Percentiles rank a stretch among this genome's conserved stretches.
These are phyloP conservation scores for Amphimedon queenslandica DNA, from an alignment of 37 sponge, comb jelly and placozoan species.

Conservation along the genomic window DNA sequence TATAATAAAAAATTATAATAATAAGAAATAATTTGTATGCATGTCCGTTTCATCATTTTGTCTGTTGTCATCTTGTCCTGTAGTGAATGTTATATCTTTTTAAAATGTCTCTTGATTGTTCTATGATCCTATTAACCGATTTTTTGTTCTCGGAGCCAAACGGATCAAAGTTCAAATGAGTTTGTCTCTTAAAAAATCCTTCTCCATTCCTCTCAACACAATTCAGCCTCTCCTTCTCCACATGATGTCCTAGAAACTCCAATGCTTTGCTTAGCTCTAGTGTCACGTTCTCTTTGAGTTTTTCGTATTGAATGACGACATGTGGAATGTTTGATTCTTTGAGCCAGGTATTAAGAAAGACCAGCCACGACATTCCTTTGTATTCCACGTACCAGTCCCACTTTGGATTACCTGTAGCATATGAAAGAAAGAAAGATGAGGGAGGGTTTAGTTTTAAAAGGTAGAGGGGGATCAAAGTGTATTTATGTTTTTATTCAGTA, in stretches of 20 bases:
- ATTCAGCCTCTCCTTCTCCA: conserved; percentile 17
- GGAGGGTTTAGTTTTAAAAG: neutral
- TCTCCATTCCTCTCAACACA: conserved; percentile 40
- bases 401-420: conserved; percentile 34
- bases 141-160: conserved; percentile 39
- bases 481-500: conserved; percentile 11
- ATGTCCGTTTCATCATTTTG: too few species aligned
- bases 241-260: conserved; percentile 35
- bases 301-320: conserved; percentile 67
- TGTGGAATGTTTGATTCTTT: conserved; percentile 28
- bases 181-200: conserved; percentile 46
- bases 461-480: too few species aligned
- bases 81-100: conserved; percentile 29
- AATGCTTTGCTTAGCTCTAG: conserved; percentile 51
- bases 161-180: conserved; percentile 61
- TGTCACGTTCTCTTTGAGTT: conserved; percentile 22
- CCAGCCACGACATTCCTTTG: conserved; percentile 37
- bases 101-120: conserved; percentile 25
- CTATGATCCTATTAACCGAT: conserved; percentile 24
- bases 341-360: conserved; percentile 54
- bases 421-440: neutral
- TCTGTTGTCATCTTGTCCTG: neutral
- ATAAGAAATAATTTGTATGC: too few species aligned
- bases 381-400: conserved; percentile 60
- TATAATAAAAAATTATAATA: neutral